Percentiles rank a stretch among this genome's conserved stretches.
Evolutionary conservation across 1,140 invertebrate species (phyloP).

Genomic region (Leptonema lineaticorne): DNA sequence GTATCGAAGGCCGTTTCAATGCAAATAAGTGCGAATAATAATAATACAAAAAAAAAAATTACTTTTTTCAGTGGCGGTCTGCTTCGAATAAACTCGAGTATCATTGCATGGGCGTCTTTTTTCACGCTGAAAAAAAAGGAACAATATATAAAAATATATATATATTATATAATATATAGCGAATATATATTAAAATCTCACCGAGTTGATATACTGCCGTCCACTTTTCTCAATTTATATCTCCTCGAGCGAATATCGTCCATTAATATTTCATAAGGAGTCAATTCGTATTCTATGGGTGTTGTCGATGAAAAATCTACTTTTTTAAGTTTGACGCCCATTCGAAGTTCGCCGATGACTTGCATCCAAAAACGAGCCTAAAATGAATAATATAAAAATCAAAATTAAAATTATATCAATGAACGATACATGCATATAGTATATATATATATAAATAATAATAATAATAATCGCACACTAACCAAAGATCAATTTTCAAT

Average conservation of each 20-base stretch:
- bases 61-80: conserved; percentile 92
- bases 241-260: conserved; percentile 89
- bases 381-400: conserved; percentile 40
- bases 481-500: neutral
- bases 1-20: too few species aligned
- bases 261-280: conserved; percentile 97
- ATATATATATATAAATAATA: neutral
- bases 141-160: conserved; percentile 17
- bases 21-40: neutral
- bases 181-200: conserved; percentile 30
- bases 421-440: neutral
- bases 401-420: conserved; percentile 28
- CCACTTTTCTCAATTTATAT: conserved; percentile 81
- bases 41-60: conserved; percentile 42
- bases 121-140: conserved; percentile 66
- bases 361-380: conserved; percentile 96
- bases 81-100: conserved; percentile 94
- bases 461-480: neutral
- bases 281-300: conserved; percentile 87
- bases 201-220: conserved; percentile 76
- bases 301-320: conserved; percentile 69
- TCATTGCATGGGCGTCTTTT: conserved; percentile 92
- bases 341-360: conserved; percentile 82
- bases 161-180: neutral
- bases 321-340: conserved; percentile 90